Base-by-base conservation (phyloP, 2,888 invertebrate genomes). In the Xanthorhoe spadicearia region DNA sequence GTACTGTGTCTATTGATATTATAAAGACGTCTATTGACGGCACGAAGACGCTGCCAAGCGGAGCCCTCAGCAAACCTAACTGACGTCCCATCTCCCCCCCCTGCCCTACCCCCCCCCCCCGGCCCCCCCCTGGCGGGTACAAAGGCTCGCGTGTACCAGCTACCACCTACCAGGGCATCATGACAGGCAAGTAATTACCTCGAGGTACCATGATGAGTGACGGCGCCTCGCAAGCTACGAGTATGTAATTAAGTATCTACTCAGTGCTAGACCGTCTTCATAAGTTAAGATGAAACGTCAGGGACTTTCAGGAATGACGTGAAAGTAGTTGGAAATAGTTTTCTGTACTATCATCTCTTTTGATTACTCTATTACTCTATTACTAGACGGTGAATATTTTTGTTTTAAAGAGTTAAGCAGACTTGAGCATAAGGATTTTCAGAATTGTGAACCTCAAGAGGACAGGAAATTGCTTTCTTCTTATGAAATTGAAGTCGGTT, bases 41-140 rank as follows among this genome's bases (percentile, higher is more conserved):
- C 17, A 15, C 15, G 19, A 57, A 51, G 51, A 32, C 49, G 51
- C 51, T 19, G 48, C 57, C 51, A 43, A 50, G 28, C 19, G 18
- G 23, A 58, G 66, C 43, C 64, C 48, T 48, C 48, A 17, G 48
- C 46, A 65, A 71, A 59, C 56, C 61, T 55, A 64, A 65, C 64
- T 64, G 71, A 62, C 66, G 59, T 54, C 59, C 38, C 17, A 48
- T 48, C 48, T 53, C 56, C 48, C 56, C 55, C 38, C 55, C 15
- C 61, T 28, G 6, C 23, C 50, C 48, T 32, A 51, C 51, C 1
- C 28, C 38, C 38, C 23, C 4, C 23, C 46, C 48, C 57, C 17
- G 8, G 10, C 9, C 18, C 49, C 17, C 9, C 18, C 10, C 10
- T 2, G 17, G 3, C 9, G 38, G 13, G 49, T 10, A 19, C 49